Evolutionary conservation across 2,888 invertebrate species (phyloP), one percentile per base, ranked within the genome.

Genomic region (Eilema depressum): DNA sequence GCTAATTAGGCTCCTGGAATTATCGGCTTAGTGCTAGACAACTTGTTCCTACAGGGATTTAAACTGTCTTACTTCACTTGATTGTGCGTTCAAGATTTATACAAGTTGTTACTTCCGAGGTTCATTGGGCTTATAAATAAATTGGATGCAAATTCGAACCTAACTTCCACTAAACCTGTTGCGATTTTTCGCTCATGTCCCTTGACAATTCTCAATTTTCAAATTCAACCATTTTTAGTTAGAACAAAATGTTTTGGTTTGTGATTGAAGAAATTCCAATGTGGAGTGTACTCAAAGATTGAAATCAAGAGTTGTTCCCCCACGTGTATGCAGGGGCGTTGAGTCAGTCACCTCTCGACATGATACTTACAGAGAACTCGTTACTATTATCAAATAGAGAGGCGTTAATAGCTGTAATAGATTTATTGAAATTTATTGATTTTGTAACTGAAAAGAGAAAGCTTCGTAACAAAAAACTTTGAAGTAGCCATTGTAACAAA

Each of bases 1-100:
- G 75, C 79, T 75, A 81, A 82, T 82, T 81, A 81, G 68, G 37
- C 59, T 28, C 66, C 62, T 63, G 63, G 26, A 73, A 69, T 74
- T 71, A 70, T 74, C 72, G 68, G 65, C 65, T 76, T 69, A 71
- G 66, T 68, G 67, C 70, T 69, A 70, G 68, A 80, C 70, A 70
- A 75, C 74, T 81, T 77, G 74, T 74, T 74, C 69, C 68, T 63
- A 70, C 67, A 70, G 64, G 73, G 59, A 74, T 78, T 75, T n/a
- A 23, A 53, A 66, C 68, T 64, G 68, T 68, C 70, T 75, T 71
- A 68, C 53, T 80, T 56, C 59, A 41, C 3, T 61, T 28, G 71
- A 68, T 70, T 63, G 47, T 56, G 33, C 53, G 63, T 33, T 56
- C 68, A 69, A 66, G 59, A 47, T 71, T 56, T 63, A 62, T 41